phyloP scores from a whole-genome alignment of 2,888 invertebrate species.

The Xestia xanthographa region DNA sequence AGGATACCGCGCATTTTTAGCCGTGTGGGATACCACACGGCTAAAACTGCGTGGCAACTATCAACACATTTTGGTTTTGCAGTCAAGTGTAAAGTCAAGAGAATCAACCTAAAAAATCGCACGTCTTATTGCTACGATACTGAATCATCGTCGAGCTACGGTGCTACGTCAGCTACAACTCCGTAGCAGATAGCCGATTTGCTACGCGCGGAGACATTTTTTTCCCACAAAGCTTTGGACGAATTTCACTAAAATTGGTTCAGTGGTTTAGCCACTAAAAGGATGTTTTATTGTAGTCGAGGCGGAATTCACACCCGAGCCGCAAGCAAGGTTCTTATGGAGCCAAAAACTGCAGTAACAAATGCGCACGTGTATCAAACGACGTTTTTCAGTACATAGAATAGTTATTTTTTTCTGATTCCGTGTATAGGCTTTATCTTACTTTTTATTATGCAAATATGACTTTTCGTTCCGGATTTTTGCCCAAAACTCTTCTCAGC shows the following conservation, averaged over 20 bases:
- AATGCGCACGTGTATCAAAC: not conserved
- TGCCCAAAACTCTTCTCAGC: not conserved
- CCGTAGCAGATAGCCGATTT: constrained; percentile 7
- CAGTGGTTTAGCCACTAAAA: not conserved
- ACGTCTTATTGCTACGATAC: not conserved
- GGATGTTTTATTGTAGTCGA: too few species aligned
- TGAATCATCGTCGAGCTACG: not conserved
- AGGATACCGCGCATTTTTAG: too few species aligned
- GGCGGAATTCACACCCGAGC: too few species aligned
- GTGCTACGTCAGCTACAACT: not conserved
- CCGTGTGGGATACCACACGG: too few species aligned
- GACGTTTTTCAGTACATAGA: not conserved
- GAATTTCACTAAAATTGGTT: not conserved
- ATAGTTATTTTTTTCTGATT: not conserved
- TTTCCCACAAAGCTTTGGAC: not conserved
- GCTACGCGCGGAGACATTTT: constrained; percentile 1
- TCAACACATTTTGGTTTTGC: not conserved
- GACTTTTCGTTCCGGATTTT: not conserved
- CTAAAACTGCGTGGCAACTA: too few species aligned
- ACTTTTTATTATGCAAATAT: too few species aligned
- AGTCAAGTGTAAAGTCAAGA: too few species aligned
- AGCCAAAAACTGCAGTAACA: not conserved
- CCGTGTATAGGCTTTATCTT: too few species aligned
- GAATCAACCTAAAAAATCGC: not conserved
- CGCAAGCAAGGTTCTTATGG: too few species aligned